Evolutionary conservation across 2,113 vertebrate species (phyloP).

Genomic region (Cephalopterus ornatus): DNA sequence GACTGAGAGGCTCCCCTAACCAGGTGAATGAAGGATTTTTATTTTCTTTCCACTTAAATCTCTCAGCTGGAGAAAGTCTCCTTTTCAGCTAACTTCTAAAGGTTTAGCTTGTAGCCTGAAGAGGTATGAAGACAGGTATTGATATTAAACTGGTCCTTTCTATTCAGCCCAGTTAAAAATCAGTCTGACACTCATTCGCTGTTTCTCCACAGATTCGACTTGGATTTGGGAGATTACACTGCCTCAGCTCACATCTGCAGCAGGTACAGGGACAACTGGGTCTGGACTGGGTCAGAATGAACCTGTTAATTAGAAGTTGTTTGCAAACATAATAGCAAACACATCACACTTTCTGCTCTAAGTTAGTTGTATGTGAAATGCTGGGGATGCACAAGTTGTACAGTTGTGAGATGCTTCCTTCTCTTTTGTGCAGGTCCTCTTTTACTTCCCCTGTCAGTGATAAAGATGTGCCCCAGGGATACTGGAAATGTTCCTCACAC

Average conservation of each 20-base stretch:
- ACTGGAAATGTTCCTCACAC: not conserved
- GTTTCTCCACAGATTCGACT: not conserved
- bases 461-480: not conserved
- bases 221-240: not conserved
- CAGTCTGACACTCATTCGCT: not conserved
- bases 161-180: not conserved
- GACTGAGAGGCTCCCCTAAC: not conserved
- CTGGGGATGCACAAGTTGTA: no score
- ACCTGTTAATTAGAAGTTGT: not conserved
- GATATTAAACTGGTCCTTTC: not conserved
- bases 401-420: not conserved
- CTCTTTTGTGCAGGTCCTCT: not conserved
- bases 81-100: not conserved
- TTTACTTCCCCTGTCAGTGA: not conserved
- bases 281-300: not conserved
- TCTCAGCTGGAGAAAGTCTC: not conserved
- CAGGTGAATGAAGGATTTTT: not conserved
- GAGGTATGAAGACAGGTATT: not conserved
- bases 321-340: not conserved
- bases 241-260: fast-evolving
- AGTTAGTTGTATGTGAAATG: not conserved
- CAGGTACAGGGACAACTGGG: not conserved
- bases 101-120: not conserved
- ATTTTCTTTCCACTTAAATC: fast-evolving
- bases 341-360: not conserved